Evolutionary conservation across 2,113 vertebrate genomes (phyloP), one percentile per base, ranked within the genome.

Genomic region (Xiphophorus maculatus): DNA sequence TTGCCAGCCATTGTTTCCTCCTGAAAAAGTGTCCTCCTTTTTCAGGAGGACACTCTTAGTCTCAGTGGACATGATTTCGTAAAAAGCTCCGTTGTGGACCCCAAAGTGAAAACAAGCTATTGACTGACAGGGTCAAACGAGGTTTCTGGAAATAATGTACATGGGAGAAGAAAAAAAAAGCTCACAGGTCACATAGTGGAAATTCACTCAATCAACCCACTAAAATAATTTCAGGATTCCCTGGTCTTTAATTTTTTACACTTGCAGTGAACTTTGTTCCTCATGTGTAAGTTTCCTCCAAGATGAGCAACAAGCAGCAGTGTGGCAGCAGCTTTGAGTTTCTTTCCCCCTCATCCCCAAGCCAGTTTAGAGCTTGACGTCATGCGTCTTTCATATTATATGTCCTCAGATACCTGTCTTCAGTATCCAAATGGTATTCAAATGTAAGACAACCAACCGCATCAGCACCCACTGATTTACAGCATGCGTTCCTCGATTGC

Each of bases 311-410:
- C 29, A 58, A 37, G 71, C 64, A 37, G 71, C 67, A 40, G 42
- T 17, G 42, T 15, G 42, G 14, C 42, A 44, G n/a, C 51, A 29
- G 42, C 78, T 44, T 70, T 37, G 42, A 54, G 68, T 79, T 81
- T 40, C 71, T 77, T 85, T 81, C 82, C 84, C 83, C 81, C 80
- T 51, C 54, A 66, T 85, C 81, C 11, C 4, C 76, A 64, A 76
- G 80, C 68, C 68, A 61, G 79, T 74, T 73, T 65, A 51, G 51
- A 3, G 60, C 44, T 73, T 78, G 81, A 90, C 73, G 76, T 88
- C 85, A 85, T 60, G 32, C 28, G 28, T 35, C 61, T 84, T 88
- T 89, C 83, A 87, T 85, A 87, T 88, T 87, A 77, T 85, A 83
- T 86, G 85, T 88, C 82, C 79, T 74, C 76, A 61, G 68, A 84